Base-by-base conservation (phyloP, 2,113 vertebrate species). In the Aldabrachelys gigantea region DNA sequence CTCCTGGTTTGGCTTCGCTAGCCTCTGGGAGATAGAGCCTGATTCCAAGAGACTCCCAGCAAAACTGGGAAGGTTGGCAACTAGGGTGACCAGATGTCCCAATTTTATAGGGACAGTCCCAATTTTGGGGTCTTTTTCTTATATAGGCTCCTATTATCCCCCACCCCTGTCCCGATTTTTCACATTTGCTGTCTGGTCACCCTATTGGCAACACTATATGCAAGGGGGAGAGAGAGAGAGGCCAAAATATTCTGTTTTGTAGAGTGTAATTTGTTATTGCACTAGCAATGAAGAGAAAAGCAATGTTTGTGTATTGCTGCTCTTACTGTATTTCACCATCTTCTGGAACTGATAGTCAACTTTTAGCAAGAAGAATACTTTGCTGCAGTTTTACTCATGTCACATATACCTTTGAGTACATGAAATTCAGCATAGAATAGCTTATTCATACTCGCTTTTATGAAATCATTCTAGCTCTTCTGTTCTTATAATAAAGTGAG, bases 401-500 rank as follows among this genome's bases (percentile, higher is more conserved):
- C 95, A 16, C 95, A 31, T 91, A 95, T 96, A 92, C 95, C 85
- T 95, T 88, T 95, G 91, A 97, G 91, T 93, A 80, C 75, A 27
- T 96, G 88, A 91, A 97, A 94, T 96, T 96, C 91, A 88, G 69
- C 13, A 38, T 88, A 85, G 87, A 97, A 93, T 94, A 91, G 95
- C 96, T 94, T 90, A 97, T 96, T 95, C 79, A 78, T 82, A 91
- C 95, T 97, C 89, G 87, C 89, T 96, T 96, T 92, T 96, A 69
- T 90, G 83, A 97, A 97, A 93, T 95, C 94, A 76, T 96, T 94
- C 92, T 84, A 82, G 90, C 97, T 97, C 95, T 96, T 97, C 88
- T 94, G 91, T 96, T 95, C 89, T 93, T 84, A 1, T 35, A 85
- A 95, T 59, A 69, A 79, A 97, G 95, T 96, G 93, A 90, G 91